Evolutionary conservation across 1,140 invertebrate species (phyloP), one percentile per base, ranked within the genome.

Genomic region (Psilanteris sp.): DNA sequence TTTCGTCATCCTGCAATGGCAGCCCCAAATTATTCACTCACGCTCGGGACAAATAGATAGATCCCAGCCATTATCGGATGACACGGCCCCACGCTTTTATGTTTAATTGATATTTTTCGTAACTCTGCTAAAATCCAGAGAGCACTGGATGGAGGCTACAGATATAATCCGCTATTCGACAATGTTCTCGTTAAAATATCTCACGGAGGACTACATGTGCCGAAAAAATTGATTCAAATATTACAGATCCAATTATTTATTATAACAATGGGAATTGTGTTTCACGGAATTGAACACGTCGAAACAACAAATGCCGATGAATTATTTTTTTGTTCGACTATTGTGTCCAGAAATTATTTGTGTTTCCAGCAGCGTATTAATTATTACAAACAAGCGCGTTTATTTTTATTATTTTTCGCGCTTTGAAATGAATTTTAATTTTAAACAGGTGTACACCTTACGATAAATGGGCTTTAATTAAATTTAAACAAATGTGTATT

Each of bases 101-200:
- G 82, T 85, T 85, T 83, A 85, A 85, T 85, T 85, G 82, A 83
- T 85, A 85, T 85, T 83, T 85, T 85, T 83, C 78, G 83, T 83
- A 83, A 81, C 77, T 81, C 80, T 50, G 36, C 66, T 68, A 72
- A 80, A 84, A 83, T 84, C 82, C 83, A 78, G 74, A 71, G 78
- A 22, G 15, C 52, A 9, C 18, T 7, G 54, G 37, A 54, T 66
- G 77, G 22, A 57, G 39, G 74, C 73, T 77, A 84, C 82, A 83
- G 78, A 83, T 84, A 84, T 84, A 85, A 84, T 84, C 84, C 81
- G 76, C 24, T 68, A 71, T 76, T 61, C 79, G 77, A 83, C 81
- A 84, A 79, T 72, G 81, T 80, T 83, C 80, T 78, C 79, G 84
- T 83, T 84, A 83, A 85, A 85, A 85, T 83, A 84, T 84, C 81